Conservation (phyloP, 2,797 vertebrate genomes). For the Lagodon rhomboides region DNA sequence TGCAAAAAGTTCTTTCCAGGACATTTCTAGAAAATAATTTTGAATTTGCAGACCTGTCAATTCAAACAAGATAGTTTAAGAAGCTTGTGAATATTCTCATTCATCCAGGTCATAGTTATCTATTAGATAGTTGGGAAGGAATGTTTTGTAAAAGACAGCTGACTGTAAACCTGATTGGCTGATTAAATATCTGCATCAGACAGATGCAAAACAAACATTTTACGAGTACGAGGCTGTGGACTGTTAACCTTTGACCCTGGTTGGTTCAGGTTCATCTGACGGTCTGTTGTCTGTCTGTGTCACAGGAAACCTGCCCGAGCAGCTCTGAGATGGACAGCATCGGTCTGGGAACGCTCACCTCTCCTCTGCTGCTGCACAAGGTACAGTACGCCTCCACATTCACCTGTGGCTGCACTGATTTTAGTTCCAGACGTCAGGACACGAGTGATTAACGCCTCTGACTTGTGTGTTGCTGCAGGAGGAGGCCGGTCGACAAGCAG, state of each 20-base stretch:
- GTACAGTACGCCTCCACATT: constrained; percentile 50
- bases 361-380: constrained; percentile 40
- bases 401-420: neutral
- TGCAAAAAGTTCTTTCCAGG: neutral
- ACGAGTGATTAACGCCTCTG: neutral
- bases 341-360: constrained; percentile 15
- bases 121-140: no score
- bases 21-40: neutral
- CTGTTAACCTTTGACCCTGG: no score
- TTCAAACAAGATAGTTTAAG: no score
- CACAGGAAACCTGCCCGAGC: constrained; percentile 54
- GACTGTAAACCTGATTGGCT: no score
- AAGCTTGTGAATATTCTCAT: no score
- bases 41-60: neutral
- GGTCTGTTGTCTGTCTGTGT: constrained; percentile 23
- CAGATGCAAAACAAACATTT: no score
- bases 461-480: constrained; percentile 38
- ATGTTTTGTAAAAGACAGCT: no score
- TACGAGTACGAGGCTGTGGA: no score
- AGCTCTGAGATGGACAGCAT: constrained; percentile 49
- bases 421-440: neutral
- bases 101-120: no score
- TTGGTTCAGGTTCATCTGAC: constrained; percentile 3
- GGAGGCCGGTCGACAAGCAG: constrained; percentile 17
- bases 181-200: no score